Percentiles rank a stretch among this genome's conserved stretches.
Evolutionary conservation across 2,113 vertebrate species (phyloP).

Genomic region (Euleptes europaea): DNA sequence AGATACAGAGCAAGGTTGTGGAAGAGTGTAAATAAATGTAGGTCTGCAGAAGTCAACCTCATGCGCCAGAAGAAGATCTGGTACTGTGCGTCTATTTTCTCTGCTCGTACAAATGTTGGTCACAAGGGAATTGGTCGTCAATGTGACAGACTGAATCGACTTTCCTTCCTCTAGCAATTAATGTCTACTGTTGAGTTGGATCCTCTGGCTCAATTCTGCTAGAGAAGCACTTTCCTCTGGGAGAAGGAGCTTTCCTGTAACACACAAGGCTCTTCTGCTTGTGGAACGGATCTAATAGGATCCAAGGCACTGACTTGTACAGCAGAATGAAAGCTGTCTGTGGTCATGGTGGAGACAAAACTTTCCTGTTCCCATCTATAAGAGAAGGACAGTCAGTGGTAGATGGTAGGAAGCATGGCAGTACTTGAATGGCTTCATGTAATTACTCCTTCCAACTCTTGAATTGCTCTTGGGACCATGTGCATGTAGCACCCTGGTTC

Average conservation of each 20-base stretch:
- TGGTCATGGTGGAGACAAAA: neutral
- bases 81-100: neutral
- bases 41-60: neutral
- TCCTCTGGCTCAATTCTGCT: no score
- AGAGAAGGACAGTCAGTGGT: neutral
- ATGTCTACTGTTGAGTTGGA: neutral
- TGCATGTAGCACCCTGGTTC: neutral
- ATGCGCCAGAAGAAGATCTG: neutral
- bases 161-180: neutral
- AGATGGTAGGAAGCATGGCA: neutral
- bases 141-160: neutral
- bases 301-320: neutral
- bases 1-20: conserved; percentile 18
- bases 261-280: no score
- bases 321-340: neutral
- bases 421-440: neutral
- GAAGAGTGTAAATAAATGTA: conserved; percentile 29
- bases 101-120: neutral
- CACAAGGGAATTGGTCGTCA: neutral
- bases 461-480: neutral
- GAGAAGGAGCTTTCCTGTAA: no score
- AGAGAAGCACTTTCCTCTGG: no score
- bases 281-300: no score
- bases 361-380: neutral
- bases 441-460: neutral